These are phyloP conservation scores for Drosophila nr. perissopoda DNA, from an alignment of 2,888 invertebrate species.

Conservation along the genomic window DNA sequence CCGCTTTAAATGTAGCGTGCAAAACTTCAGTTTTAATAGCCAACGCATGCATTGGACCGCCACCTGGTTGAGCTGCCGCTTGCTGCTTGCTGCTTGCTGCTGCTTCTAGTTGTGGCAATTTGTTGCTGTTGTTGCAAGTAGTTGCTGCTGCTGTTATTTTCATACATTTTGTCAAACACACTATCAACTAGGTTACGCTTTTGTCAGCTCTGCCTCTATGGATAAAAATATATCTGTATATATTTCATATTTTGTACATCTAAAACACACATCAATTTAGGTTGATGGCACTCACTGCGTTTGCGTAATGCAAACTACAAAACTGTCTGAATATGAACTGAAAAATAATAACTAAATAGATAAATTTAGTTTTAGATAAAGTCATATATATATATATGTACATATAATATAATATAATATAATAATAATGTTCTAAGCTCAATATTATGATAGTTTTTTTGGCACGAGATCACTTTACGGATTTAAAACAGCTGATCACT, in stretches of 20 bases:
- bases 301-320: conserved; percentile 50
- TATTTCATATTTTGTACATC: conserved; percentile 26
- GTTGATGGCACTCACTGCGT: conserved; percentile 49
- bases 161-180: conserved; percentile 68
- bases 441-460: conserved; percentile 50
- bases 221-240: conserved; percentile 4
- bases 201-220: background rate
- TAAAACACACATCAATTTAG: conserved; percentile 59
- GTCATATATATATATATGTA: background rate
- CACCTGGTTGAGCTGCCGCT: conserved; percentile 55
- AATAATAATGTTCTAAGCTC: conserved; percentile 48
- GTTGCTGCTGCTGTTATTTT: conserved; percentile 36
- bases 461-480: conserved; percentile 35
- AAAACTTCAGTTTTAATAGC: conserved; percentile 79
- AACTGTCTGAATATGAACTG: background rate
- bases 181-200: background rate
- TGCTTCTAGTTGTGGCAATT: background rate
- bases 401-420: no score
- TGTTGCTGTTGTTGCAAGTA: background rate
- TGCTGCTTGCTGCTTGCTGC: background rate
- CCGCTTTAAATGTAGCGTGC: conserved; percentile 76
- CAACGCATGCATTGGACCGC: conserved; percentile 77
- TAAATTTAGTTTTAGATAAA: background rate
- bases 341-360: background rate
- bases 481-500: conserved; percentile 59